These are phyloP conservation scores for Papilio machaon DNA, from an alignment of 1,140 invertebrate genomes.

Conservation along the genomic window DNA sequence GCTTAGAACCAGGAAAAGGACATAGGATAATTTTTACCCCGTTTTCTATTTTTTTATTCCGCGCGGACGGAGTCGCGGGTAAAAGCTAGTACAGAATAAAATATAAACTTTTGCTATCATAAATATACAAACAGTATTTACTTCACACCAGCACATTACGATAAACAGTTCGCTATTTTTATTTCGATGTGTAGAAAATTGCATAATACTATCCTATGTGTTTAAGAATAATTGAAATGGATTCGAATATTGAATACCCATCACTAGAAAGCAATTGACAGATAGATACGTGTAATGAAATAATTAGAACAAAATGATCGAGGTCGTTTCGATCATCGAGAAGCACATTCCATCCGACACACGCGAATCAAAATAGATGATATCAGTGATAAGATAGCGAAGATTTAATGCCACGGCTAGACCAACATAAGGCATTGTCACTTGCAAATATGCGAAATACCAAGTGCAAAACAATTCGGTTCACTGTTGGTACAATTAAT, in stretches of 20 bases:
- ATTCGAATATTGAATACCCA: background rate
- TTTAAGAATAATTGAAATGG: background rate
- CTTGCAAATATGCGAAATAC: background rate
- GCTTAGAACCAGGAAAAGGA: too few relatives aligned
- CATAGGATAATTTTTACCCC: too few relatives aligned
- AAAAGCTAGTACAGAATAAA: background rate
- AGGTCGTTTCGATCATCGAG: background rate
- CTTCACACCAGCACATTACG: background rate
- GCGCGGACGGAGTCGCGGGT: too few relatives aligned
- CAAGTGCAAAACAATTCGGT: background rate
- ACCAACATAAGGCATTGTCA: conserved; percentile 5
- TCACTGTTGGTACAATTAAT: background rate
- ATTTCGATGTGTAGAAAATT: background rate
- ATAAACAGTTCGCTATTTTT: conserved; percentile 15
- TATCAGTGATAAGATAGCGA: conserved; percentile 30
- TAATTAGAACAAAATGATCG: background rate
- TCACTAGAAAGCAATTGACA: background rate
- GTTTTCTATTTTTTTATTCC: too few relatives aligned
- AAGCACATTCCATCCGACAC: background rate
- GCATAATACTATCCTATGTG: background rate
- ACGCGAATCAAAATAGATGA: conserved; percentile 19
- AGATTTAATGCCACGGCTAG: conserved; percentile 27
- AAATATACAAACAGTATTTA: background rate
- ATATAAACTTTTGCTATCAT: background rate
- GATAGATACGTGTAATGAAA: background rate